These are phyloP conservation scores for Thalassarche chlororhynchos DNA, from an alignment of 2,113 vertebrate genomes.

Conservation along the genomic window DNA sequence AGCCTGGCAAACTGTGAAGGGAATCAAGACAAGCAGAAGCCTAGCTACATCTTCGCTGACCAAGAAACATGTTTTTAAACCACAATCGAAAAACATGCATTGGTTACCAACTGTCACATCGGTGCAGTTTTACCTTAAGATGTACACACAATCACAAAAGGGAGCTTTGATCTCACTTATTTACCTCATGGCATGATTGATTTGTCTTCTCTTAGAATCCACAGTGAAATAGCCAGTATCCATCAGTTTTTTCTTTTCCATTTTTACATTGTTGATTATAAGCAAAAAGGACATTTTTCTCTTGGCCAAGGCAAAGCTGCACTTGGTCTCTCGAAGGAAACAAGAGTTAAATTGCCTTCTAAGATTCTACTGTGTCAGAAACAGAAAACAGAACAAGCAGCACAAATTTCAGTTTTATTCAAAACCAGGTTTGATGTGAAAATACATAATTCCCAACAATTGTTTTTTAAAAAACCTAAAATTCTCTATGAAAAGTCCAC, in stretches of 20 bases:
- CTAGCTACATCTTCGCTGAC: background rate
- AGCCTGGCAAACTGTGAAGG: background rate
- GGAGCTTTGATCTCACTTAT: background rate
- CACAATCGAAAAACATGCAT: background rate
- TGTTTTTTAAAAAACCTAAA: background rate
- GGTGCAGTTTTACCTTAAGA: background rate
- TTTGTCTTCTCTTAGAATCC: background rate
- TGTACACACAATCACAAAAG: background rate
- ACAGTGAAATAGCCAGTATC: background rate
- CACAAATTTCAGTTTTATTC: background rate
- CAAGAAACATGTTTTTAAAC: background rate
- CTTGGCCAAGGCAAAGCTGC: background rate
- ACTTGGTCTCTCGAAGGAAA: background rate
- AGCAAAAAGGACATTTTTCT: background rate
- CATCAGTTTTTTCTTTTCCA: background rate
- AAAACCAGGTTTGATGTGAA: background rate
- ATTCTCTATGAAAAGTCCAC: background rate
- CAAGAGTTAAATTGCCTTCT: background rate
- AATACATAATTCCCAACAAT: background rate
- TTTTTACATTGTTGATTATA: background rate
- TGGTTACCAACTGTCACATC: background rate
- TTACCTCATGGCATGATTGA: background rate
- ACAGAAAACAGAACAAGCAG: background rate
- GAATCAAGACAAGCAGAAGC: background rate
- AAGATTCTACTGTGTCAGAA: background rate